Evolutionary conservation across 2,113 vertebrate genomes (phyloP), one percentile per base, ranked within the genome.

Genomic region (Corynorhinus townsendii): DNA sequence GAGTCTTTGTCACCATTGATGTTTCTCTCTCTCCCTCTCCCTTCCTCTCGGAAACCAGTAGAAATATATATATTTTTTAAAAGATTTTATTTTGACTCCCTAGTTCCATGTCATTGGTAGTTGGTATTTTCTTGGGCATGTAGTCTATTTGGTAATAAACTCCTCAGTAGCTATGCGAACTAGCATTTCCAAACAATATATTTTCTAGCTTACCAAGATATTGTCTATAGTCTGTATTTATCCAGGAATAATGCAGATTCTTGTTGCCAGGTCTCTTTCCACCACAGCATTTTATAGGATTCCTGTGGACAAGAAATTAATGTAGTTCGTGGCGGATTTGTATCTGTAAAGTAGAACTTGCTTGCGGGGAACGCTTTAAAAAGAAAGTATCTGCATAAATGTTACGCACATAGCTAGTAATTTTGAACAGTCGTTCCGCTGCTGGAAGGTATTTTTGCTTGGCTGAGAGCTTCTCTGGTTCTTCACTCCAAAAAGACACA

Each of bases 381-480:
- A 90, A 83, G 80, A 97, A 98, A 97, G 96, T 88, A 96, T 98
- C 98, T 98, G 88, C 96, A 97, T 96, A 97, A 97, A 96, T 97
- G 93, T 97, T 86, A 98, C 96, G 96, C 97, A 94, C 71, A 71
- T 96, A 98, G 94, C 96, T 97, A 97, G 96, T 97, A 97, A 97
- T 98, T 98, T 98, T 97, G 97, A 96, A 56, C 89, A 95, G 96
- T 97, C 86, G 38, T 89, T 88, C 90, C 92, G 62, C 94, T 96
- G 88, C 96, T 97, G 97, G 97, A 97, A 98, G 83, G 84, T 89
- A 38, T 92, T 97, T 90, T 98, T 97, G 97, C 93, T 98, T 98
- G 94, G 97, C 94, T 97, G 95, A 96, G 96, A 97, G 92, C 93
- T 97, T 97, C 97, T 97, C 87, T 89, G 92, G 68, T 28, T 91